Percentiles rank a stretch among this genome's conserved stretches.
Evolutionary conservation across 2,797 vertebrate species (phyloP).

Genomic region (Manis crassicaudata): DNA sequence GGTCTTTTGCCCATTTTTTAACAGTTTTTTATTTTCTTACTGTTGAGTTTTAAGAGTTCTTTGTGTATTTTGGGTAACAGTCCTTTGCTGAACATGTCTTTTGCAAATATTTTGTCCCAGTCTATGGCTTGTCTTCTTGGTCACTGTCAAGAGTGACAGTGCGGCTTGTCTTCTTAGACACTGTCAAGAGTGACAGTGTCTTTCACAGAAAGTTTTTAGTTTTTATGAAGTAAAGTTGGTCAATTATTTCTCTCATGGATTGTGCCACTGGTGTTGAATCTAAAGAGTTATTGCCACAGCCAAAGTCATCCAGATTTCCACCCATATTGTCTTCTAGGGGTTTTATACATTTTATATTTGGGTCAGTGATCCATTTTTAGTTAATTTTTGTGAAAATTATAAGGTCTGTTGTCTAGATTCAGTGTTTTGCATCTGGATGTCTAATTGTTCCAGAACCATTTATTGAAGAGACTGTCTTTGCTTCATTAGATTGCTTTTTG

Average conservation of each 20-base stretch:
- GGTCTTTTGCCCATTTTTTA: not conserved
- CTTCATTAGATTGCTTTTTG: not conserved
- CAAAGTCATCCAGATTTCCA: not conserved
- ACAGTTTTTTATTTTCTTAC: not conserved
- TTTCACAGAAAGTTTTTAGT: not conserved
- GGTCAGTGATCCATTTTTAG: not conserved
- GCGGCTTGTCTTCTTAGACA: not conserved
- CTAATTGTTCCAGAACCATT: not conserved
- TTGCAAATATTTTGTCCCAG: not conserved
- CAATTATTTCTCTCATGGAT: not conserved
- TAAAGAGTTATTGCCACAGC: not conserved
- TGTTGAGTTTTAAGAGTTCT: not conserved
- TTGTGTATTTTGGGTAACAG: not conserved
- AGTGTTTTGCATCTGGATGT: not conserved
- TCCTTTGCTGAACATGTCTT: not conserved
- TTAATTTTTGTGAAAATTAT: not conserved
- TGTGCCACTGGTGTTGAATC: not conserved
- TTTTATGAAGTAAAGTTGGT: not conserved
- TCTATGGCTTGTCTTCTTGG: not conserved
- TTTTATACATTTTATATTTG: not conserved
- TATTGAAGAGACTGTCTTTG: not conserved
- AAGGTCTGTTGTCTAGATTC: not conserved
- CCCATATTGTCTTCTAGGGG: not conserved
- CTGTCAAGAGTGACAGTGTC: not conserved
- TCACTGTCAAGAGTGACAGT: not conserved